Percentiles rank a stretch among this genome's conserved stretches.
These are phyloP conservation scores for Elephas maximus DNA, from an alignment of 2,113 vertebrate species.

Conservation along the genomic window DNA sequence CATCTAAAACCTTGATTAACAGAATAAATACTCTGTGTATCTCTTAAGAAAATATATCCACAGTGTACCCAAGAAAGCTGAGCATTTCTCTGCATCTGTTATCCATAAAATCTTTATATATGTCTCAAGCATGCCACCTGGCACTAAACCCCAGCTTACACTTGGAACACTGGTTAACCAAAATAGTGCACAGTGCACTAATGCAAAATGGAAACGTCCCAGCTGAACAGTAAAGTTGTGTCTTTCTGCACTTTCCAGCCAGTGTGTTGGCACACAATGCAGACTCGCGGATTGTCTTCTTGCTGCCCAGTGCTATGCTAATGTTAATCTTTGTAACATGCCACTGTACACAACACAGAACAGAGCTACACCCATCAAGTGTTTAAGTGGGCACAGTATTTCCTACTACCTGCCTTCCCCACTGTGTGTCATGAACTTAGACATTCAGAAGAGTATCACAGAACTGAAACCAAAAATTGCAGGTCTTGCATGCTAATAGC, in stretches of 20 bases:
- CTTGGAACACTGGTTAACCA: constrained; percentile 82
- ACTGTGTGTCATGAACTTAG: background rate
- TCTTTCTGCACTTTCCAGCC: background rate
- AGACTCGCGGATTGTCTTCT: background rate
- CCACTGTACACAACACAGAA: background rate
- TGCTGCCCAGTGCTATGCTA: background rate
- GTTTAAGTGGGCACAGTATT: background rate
- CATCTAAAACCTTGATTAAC: constrained; percentile 67
- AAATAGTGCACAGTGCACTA: constrained; percentile 79
- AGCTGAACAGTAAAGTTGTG: constrained; percentile 78
- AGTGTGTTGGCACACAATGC: background rate
- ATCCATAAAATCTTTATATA: constrained; percentile 88
- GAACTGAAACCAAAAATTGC: background rate
- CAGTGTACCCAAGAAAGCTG: constrained; percentile 75
- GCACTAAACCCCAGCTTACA: constrained; percentile 84
- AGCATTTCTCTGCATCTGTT: constrained; percentile 88
- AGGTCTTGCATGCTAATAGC: background rate
- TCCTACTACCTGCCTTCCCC: background rate
- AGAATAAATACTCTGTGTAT: constrained; percentile 73
- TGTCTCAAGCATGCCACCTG: constrained; percentile 85
- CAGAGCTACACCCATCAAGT: background rate
- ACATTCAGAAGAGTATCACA: background rate
- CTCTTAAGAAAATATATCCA: constrained; percentile 75
- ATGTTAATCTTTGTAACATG: background rate
- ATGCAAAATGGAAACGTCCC: constrained; percentile 55